Evolutionary conservation across 2,797 vertebrate genomes (phyloP), one percentile per base, ranked within the genome.

Genomic region (Chrysocyon brachyurus): DNA sequence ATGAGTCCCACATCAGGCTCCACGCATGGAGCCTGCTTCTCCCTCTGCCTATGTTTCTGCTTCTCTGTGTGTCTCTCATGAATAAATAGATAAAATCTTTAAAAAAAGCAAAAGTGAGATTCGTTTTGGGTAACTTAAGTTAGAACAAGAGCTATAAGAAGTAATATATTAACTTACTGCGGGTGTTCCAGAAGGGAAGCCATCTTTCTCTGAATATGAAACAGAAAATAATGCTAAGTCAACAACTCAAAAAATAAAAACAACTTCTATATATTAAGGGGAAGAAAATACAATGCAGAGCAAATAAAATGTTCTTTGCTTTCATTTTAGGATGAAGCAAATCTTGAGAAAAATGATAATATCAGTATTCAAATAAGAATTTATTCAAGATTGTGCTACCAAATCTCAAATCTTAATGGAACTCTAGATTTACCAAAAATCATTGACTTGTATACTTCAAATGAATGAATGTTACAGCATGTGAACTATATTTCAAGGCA

Each of bases 181-280:
- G 96, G 99, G 99, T 83, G 99, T 98, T 98, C 99, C 99, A 97
- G 99, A 99, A 98, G 99, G 99, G 96, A 99, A 99, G 22, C 99
- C 98, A 92, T 99, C 99, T 99, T 99, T 99, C 98, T 99, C 99
- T 99, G 97, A 94, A 98, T 4, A 81, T 31, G 56, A 84, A 91
- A 98, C 49, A 97, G 97, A 98, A 97, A 91, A 96, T n/a, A 91
- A 12, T 91, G 33, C 52, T 97, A 93, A 98, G 90, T 87, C 0
- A 97, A 36, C 89, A 40, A 97, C 91, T 81, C 46, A 61, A 90
- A 88, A 96, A 77, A 95, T n/a, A 87, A 90, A 96, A 96, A 89
- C 0, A 10, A 84, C 56, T 61, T 81, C 57, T 57, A 77, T 86
- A 90, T 54, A 95, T 78, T n/a, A 91, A 92, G 85, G 79, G 0